phyloP scores from a whole-genome alignment of 37 sponge, comb jelly and placozoan genomes.

The Crambe crambe region DNA sequence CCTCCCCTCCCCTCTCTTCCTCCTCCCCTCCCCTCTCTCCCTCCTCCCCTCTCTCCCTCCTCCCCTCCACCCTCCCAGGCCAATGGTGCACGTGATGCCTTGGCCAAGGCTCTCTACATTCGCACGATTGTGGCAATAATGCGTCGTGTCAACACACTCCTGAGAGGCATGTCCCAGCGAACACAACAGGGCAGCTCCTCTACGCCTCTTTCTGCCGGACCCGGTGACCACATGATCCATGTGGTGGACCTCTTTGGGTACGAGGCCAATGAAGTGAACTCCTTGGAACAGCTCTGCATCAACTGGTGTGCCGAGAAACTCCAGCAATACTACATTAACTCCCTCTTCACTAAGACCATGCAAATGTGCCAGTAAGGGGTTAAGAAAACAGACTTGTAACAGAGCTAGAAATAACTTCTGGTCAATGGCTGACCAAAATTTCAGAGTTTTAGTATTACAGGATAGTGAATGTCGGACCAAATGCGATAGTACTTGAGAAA shows the following conservation, averaged over 20 bases:
- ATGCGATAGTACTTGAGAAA: too few relatives aligned
- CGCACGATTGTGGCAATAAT: slow-evolving; percentile 83
- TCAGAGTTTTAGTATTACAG: too few relatives aligned
- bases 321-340: slow-evolving; percentile 44
- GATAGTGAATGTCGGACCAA: too few relatives aligned
- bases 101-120: slow-evolving; percentile 84
- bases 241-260: slow-evolving; percentile 84
- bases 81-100: slow-evolving; percentile 83
- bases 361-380: slow-evolving; percentile 37
- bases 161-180: slow-evolving; percentile 45
- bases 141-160: slow-evolving; percentile 76
- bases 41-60: slow-evolving; percentile 10
- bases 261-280: slow-evolving; percentile 73
- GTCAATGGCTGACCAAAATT: too few relatives aligned
- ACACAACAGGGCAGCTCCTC: background rate
- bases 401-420: too few relatives aligned
- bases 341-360: slow-evolving; percentile 46
- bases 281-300: slow-evolving; percentile 78
- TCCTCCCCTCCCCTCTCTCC: slow-evolving; percentile 14
- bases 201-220: background rate
- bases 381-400: background rate
- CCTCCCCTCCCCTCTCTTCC: slow-evolving; percentile 6
- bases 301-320: slow-evolving; percentile 75
- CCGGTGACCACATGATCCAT: background rate
- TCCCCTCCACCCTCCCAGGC: slow-evolving; percentile 51